A percentile compares a stretch with the other conserved stretches of the same genome.
These are phyloP conservation scores for Fragum sueziense DNA, from an alignment of 2,888 invertebrate species.

Conservation along the genomic window DNA sequence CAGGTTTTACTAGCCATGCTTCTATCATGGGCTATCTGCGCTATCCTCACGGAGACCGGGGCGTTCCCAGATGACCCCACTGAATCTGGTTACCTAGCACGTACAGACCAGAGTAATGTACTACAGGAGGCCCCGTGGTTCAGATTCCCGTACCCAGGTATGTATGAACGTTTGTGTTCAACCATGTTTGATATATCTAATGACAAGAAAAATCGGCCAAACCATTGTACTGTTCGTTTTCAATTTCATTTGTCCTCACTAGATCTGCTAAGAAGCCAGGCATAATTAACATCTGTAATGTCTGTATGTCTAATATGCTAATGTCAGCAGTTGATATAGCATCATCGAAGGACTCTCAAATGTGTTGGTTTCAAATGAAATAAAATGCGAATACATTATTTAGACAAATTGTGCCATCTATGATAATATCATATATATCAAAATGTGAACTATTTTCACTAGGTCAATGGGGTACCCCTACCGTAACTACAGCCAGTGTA, in stretches of 20 bases:
- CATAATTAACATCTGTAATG: no score
- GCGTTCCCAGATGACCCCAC: conserved; percentile 81
- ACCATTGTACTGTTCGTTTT: background rate
- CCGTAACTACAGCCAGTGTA: conserved; percentile 73
- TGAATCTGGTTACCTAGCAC: conserved; percentile 79
- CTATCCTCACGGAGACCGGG: conserved; percentile 78
- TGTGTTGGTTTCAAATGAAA: no score
- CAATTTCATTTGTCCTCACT: background rate
- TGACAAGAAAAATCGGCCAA: no score
- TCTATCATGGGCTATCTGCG: conserved; percentile 78
- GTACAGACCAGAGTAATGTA: conserved; percentile 78
- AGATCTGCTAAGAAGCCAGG: no score
- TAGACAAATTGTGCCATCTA: no score
- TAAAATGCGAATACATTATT: no score
- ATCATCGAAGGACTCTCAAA: no score
- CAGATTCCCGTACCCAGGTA: conserved; percentile 85
- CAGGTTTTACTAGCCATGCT: conserved; percentile 77
- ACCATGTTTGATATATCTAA: background rate
- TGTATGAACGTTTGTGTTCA: background rate
- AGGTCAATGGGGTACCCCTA: conserved; percentile 81
- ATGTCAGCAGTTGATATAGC: no score
- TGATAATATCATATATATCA: no score
- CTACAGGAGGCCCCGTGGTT: conserved; percentile 79
- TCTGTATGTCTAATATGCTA: no score
- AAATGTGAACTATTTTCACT: background rate